phyloP scores from a whole-genome alignment of 2,797 vertebrate species.

The Falco concolor region DNA sequence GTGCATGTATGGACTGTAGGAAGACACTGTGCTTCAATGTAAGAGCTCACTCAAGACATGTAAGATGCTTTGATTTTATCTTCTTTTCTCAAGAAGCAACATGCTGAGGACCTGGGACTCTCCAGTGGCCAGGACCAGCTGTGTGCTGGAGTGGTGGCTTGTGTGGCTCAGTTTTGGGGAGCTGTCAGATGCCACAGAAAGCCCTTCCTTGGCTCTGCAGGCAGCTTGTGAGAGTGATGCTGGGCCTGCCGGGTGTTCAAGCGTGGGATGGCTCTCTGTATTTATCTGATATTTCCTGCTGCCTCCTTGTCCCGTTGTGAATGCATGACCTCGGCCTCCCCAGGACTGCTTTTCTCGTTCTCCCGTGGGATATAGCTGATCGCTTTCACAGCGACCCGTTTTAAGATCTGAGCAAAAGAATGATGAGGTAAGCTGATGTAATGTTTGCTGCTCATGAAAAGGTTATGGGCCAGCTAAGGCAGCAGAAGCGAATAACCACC shows the following conservation, averaged over 20 bases:
- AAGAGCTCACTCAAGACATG: background rate
- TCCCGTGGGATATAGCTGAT: background rate
- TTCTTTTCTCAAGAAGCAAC: background rate
- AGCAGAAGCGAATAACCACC: background rate
- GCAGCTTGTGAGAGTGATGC: rapidly evolving
- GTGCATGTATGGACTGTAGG: background rate
- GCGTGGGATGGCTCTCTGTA: background rate
- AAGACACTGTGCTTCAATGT: background rate
- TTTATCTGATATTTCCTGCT: conserved; percentile 19
- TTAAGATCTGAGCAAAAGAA: background rate
- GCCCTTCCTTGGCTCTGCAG: background rate
- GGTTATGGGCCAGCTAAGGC: background rate
- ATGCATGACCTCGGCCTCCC: background rate
- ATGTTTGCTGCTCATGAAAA: background rate
- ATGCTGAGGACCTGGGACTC: rapidly evolving
- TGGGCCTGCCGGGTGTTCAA: background rate
- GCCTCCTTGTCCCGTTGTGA: background rate
- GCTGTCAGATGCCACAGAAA: background rate
- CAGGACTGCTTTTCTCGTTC: background rate
- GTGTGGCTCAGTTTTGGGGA: background rate
- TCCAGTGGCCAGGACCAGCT: background rate
- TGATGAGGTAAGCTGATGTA: background rate
- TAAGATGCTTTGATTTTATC: background rate
- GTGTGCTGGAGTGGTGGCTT: background rate
- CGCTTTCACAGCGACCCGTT: background rate